Conservation (phyloP, 2,888 invertebrate genomes). For the Sepiola atlantica region DNA sequence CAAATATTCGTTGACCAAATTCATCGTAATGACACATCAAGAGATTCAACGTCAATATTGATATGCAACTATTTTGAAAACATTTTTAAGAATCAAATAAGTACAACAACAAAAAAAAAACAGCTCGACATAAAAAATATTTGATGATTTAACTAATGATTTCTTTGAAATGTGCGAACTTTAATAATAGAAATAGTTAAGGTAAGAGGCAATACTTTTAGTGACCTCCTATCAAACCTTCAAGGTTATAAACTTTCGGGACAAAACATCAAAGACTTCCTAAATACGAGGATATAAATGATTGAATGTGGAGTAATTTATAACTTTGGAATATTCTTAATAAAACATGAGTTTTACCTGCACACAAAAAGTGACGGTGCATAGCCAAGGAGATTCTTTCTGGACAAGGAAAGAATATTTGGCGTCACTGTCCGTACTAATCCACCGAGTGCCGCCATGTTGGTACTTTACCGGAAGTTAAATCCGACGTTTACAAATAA, state of each 20-base stretch:
- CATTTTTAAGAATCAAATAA: no score
- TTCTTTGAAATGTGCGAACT: no score
- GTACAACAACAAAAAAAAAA: no score
- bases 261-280: neutral
- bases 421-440: constrained; percentile 59
- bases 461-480: constrained; percentile 48
- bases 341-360: constrained; percentile 49
- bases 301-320: neutral
- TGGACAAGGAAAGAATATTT: constrained; percentile 51
- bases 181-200: neutral
- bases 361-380: constrained; percentile 50
- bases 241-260: neutral
- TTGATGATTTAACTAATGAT: no score
- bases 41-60: no score
- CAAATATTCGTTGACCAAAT: no score
- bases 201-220: neutral
- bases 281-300: neutral
- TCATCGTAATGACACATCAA: no score
- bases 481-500: neutral
- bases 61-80: no score
- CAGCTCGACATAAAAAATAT: no score
- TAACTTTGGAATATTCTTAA: neutral
- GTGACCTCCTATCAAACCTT: neutral
- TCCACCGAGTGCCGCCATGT: constrained; percentile 64
- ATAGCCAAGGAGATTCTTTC: constrained; percentile 53